Conservation (phyloP, 1,140 invertebrate genomes). For the Euschistus heros region DNA sequence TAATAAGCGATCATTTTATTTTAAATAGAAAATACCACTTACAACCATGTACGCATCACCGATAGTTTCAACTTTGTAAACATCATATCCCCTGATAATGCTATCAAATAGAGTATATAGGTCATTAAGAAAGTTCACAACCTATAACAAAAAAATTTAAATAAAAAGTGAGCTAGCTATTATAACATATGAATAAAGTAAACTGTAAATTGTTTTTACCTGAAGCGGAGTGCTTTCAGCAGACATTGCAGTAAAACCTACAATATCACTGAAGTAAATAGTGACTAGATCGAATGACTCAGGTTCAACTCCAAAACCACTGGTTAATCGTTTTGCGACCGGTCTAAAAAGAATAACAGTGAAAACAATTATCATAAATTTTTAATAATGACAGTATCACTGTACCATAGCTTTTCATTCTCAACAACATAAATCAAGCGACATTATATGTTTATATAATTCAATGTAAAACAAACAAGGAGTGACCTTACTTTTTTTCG, state of each 20-base stretch:
- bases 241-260: constrained; percentile 94
- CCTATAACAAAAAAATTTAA: constrained; percentile 42
- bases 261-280: constrained; percentile 98
- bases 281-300: constrained; percentile 89
- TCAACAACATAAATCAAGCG: too few species aligned
- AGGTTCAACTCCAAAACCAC: constrained; percentile 81
- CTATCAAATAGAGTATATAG: constrained; percentile 89
- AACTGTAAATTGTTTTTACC: constrained; percentile 35
- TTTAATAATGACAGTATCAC: not conserved
- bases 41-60: constrained; percentile 90
- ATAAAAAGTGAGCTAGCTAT: not conserved
- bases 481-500: too few species aligned
- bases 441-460: too few species aligned
- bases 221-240: constrained; percentile 86
- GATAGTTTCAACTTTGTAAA: constrained; percentile 95
- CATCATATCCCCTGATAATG: constrained; percentile 87
- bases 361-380: not conserved
- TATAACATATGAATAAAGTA: too few species aligned
- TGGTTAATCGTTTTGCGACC: constrained; percentile 72
- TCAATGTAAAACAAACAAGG: too few species aligned
- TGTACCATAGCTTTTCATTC: too few species aligned
- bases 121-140: constrained; percentile 92
- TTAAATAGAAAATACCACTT: constrained; percentile 34
- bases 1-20: not conserved
- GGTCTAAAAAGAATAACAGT: constrained; percentile 44